Percentiles rank a stretch among this genome's conserved stretches.
Evolutionary conservation across 2,888 invertebrate species (phyloP).

Genomic region (Diarsia brunnea): DNA sequence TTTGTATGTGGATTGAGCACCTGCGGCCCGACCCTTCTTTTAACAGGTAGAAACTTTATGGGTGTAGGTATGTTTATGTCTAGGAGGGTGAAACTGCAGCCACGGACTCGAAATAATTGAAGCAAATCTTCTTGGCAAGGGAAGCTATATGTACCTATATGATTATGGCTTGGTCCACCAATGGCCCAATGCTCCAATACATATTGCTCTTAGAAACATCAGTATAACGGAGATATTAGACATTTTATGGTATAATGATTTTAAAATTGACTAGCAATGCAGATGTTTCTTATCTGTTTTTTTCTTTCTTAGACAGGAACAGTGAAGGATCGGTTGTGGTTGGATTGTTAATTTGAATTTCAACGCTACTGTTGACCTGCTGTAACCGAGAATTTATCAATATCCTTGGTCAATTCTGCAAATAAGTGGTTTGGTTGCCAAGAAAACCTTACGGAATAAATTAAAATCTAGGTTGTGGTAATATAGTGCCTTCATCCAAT

Average conservation of each 20-base stretch:
- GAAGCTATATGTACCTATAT: background rate
- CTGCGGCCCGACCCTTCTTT: constrained; percentile 61
- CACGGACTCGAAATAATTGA: constrained; percentile 32
- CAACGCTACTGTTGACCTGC: constrained; percentile 7
- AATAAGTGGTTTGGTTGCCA: constrained; percentile 4
- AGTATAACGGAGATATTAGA: no score
- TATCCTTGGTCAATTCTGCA: constrained; percentile 30
- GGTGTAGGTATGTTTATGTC: constrained; percentile 41
- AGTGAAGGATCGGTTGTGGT: constrained; percentile 22
- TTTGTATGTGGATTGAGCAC: constrained; percentile 55
- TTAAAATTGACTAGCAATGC: background rate
- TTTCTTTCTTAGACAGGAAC: background rate
- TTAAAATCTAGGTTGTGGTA: background rate
- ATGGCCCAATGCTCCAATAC: background rate
- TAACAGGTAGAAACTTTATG: constrained; percentile 59
- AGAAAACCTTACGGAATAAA: constrained; percentile 6
- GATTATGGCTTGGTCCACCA: background rate
- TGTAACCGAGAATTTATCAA: constrained; percentile 37
- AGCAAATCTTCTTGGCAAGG: constrained; percentile 7
- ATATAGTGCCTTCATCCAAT: background rate
- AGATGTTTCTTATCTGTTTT: background rate
- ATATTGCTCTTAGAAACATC: background rate
- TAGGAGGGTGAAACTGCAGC: constrained; percentile 55
- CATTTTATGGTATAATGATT: background rate
- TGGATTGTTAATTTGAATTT: background rate